These are phyloP conservation scores for Rhea americana DNA, from an alignment of 2,113 vertebrate genomes.

Conservation along the genomic window DNA sequence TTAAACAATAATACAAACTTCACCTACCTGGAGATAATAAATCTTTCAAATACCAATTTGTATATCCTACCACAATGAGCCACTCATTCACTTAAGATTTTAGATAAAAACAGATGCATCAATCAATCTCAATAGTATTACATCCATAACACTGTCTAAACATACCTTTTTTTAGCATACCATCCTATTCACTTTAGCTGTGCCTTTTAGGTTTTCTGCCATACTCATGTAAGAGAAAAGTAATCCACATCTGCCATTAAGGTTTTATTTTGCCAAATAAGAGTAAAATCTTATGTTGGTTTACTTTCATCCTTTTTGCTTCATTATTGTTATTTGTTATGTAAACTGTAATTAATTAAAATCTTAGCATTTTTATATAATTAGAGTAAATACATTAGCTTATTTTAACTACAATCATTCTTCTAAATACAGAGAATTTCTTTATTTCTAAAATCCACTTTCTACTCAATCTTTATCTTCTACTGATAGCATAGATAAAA, in stretches of 20 bases:
- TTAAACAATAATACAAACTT: neutral
- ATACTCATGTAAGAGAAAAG: neutral
- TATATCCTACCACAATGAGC: neutral
- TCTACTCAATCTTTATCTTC: neutral
- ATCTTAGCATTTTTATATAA: neutral
- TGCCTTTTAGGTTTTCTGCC: neutral
- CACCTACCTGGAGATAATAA: neutral
- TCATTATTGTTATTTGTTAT: neutral
- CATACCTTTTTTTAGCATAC: neutral
- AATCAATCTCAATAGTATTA: neutral
- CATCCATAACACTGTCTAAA: neutral
- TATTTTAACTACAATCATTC: neutral
- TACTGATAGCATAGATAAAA: neutral
- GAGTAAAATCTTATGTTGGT: neutral
- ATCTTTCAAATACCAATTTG: neutral
- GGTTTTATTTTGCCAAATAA: neutral
- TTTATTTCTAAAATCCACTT: neutral
- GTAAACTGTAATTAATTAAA: neutral
- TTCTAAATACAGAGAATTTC: neutral
- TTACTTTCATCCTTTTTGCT: accelerated
- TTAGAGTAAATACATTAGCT: neutral
- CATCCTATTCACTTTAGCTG: neutral
- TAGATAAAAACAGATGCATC: neutral
- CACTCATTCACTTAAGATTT: neutral
- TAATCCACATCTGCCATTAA: neutral